phyloP scores from a whole-genome alignment of 2,797 vertebrate species.

The Centropyge bicolor region DNA sequence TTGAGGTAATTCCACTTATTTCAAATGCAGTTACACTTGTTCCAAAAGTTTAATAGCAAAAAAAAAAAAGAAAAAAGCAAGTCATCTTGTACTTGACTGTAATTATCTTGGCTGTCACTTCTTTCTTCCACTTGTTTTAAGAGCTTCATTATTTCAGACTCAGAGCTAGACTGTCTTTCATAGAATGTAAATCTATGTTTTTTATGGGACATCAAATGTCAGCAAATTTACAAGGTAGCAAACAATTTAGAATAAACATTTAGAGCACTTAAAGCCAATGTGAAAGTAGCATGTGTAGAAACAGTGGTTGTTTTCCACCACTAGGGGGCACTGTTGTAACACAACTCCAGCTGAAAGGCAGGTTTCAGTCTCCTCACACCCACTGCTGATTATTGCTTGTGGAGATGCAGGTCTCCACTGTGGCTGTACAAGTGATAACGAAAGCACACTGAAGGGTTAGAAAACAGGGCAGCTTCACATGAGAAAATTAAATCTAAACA shows the following conservation, averaged over 20 bases:
- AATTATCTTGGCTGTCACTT: not conserved
- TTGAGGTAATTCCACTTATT: not conserved
- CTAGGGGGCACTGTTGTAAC: conserved; percentile 77
- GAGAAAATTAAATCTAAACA: not conserved
- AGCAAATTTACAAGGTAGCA: not conserved
- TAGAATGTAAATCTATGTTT: not conserved
- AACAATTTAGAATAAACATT: not conserved
- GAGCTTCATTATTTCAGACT: not conserved
- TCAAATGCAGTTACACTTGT: not conserved
- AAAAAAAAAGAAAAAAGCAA: not conserved
- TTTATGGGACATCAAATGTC: not conserved
- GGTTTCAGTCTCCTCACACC: not conserved
- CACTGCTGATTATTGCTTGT: not conserved
- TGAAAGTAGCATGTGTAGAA: not conserved
- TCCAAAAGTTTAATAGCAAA: not conserved
- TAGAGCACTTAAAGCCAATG: not conserved
- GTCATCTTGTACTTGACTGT: not conserved
- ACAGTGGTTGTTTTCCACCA: conserved; percentile 49
- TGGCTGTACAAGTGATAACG: not conserved
- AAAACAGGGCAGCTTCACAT: not conserved
- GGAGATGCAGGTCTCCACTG: conserved; percentile 10
- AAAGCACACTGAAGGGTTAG: not conserved
- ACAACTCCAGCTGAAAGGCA: not conserved
- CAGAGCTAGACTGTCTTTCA: not conserved
- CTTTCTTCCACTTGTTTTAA: not conserved